Evolutionary conservation across 2,888 invertebrate species (phyloP), one percentile per base, ranked within the genome.

Genomic region (Diarsia mendica): DNA sequence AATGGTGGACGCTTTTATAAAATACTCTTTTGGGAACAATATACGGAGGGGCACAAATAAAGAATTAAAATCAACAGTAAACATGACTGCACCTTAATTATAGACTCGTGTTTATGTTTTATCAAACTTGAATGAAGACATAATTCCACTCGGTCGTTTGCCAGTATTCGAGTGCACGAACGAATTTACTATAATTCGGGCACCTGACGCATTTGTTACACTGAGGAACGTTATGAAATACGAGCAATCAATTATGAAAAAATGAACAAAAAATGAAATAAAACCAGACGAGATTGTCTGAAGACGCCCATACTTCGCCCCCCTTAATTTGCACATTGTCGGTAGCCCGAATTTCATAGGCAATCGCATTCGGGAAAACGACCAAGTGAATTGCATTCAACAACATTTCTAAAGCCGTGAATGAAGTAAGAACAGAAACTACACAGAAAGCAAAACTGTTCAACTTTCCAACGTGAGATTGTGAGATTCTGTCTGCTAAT

Each of bases 1-100:
- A 79, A 85, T 82, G 78, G 71, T 75, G 65, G 69, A 65, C 51
- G 65, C 74, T 73, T 86, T 66, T 76, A 66, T 72, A 65, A 72
- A 44, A 23, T 60, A 69, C 33, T 33, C 44, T 63, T 67, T 65
- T 13, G 20, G 33, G 64, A 58, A 65, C 60, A 77, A 63, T 33
- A 49, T 18, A 4, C 51, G 23, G 1, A 39, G 20, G 15, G 46
- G 61, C 11, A 69, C 55, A 66, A 39, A 5, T 82, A 68, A 55
- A 58, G 15, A 44, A 82, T 71, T 55, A 82, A 68, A 28, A 58
- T 20, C 65, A 80, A 68, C n/a, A 20, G 58, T 39, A 69, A 60
- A 71, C 44, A 60, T 20, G 63, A 67, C 18, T 67, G 33, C 67
- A 70, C 20, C n/a, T 63, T 39, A 48, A 65, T 67, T 61, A 60